Evolutionary conservation across 2,888 invertebrate genomes (phyloP).

Genomic region (Caenorhabditis sp.): DNA sequence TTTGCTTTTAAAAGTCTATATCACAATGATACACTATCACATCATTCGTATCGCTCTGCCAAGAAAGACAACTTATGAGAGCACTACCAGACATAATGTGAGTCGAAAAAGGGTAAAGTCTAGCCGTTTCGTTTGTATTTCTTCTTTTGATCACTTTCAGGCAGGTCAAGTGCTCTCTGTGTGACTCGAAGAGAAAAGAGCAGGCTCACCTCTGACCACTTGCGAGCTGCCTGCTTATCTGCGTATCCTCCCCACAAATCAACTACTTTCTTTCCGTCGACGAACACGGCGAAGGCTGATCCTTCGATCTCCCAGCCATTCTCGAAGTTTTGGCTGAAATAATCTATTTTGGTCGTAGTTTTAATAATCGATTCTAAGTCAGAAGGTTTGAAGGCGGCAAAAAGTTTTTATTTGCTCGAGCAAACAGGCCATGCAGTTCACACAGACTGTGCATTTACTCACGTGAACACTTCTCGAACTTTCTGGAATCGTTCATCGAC

Average conservation of each 20-base stretch:
- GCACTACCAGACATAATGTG: slow-evolving; percentile 8
- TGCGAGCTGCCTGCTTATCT: slow-evolving; percentile 62
- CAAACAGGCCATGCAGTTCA: slow-evolving; percentile 31
- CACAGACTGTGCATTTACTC: slow-evolving; percentile 2
- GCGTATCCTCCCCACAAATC: slow-evolving; percentile 73
- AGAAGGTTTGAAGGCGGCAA: not conserved
- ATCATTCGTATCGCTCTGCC: slow-evolving; percentile 15
- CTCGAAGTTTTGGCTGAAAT: slow-evolving; percentile 67
- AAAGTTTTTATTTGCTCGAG: slow-evolving; percentile 24
- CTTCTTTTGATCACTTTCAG: not conserved
- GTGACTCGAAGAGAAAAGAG: not conserved
- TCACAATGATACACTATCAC: not conserved
- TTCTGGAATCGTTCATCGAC: slow-evolving; percentile 51
- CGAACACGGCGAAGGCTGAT: slow-evolving; percentile 62
- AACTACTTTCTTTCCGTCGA: slow-evolving; percentile 69
- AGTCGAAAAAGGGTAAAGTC: slow-evolving; percentile 20
- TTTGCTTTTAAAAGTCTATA: not conserved
- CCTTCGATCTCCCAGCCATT: slow-evolving; percentile 72
- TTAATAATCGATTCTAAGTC: slow-evolving; percentile 6
- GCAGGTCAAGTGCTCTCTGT: not conserved
- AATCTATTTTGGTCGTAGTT: too few species aligned
- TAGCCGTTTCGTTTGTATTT: not conserved
- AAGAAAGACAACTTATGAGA: slow-evolving; percentile 15
- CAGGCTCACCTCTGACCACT: slow-evolving; percentile 65
- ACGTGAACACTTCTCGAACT: slow-evolving; percentile 60